Evolutionary conservation across 2,888 invertebrate genomes (phyloP).

Genomic region (Nesidiocoris tenuis): DNA sequence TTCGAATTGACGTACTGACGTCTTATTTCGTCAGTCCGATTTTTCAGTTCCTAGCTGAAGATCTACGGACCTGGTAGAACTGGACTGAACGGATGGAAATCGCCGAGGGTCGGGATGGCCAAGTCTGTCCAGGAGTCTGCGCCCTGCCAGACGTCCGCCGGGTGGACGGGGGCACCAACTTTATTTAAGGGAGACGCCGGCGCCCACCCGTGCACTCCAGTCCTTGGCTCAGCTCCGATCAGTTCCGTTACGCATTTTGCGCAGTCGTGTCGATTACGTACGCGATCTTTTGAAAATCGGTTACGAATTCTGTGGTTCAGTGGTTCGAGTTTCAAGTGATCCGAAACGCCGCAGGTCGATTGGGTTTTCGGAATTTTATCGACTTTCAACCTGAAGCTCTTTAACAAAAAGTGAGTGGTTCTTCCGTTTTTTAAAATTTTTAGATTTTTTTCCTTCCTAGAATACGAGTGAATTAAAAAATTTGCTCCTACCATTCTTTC

Average conservation of each 20-base stretch:
- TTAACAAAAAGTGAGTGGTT: conserved; percentile 31
- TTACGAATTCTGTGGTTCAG: not conserved
- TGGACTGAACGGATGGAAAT: not conserved
- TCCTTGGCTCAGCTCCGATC: not conserved
- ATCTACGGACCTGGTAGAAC: too few species aligned
- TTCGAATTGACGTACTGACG: too few species aligned
- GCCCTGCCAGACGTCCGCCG: not conserved
- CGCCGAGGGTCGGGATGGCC: conserved; percentile 3
- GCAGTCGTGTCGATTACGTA: not conserved
- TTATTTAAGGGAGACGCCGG: conserved; percentile 5
- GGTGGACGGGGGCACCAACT: conserved; percentile 16
- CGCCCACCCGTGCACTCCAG: conserved; percentile 2
- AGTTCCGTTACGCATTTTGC: not conserved
- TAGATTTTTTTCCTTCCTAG: too few species aligned
- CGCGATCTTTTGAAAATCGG: not conserved
- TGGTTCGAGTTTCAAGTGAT: not conserved
- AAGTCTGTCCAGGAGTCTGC: too few species aligned
- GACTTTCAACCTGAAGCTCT: conserved; percentile 29
- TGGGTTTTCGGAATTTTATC: not conserved
- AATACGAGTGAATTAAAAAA: too few species aligned
- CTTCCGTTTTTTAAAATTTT: not conserved
- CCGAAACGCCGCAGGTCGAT: too few species aligned
- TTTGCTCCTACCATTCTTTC: too few species aligned
- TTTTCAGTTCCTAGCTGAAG: too few species aligned
- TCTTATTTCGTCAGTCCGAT: too few species aligned